Base-by-base conservation (phyloP, 2,888 invertebrate genomes). In the Metallyticus violacea region DNA sequence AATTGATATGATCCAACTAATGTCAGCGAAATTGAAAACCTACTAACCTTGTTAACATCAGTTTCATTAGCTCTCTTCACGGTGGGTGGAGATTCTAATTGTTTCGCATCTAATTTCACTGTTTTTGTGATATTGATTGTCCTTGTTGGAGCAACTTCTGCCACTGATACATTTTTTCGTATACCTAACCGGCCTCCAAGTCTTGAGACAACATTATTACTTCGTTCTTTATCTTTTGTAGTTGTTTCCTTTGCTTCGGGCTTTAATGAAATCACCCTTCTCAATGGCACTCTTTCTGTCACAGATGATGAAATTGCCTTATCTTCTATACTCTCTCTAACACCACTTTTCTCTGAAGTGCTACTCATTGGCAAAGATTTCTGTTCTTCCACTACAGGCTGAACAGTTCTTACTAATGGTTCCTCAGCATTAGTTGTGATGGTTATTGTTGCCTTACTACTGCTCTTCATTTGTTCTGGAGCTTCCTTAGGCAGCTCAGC, bases 401-500 rank as follows among this genome's bases (percentile, higher is more conserved):
- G 9, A 9, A 62, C 40, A 1, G 15, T 62, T 62, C 40, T 62
- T 62, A 15, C 40, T 62, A 22, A 62, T 62, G 40, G 40, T 22
- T 62, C 15, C 0, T 62, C 40, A 1, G 40, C 25, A n/a, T 83
- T 40, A n/a, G 7, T 25, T 26, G n/a, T 30, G n/a, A 9, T 81
- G 79, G 28, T 15, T 80, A 80, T 28, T 9, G 28, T 29, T 80
- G 79, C 3, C 9, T 29, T 30, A 40, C 9, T 25, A 22, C 7
- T 25, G 6, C 7, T n/a, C 28, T 2, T 1, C 7, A 15, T n/a
- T 22, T 76, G 29, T 26, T 81, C 76, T 25, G 79, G 9, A 7
- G 40, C 26, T 85, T 85, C 87, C 26, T 85, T 80, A n/a, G 87
- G 87, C 26, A 88, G 86, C 62, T 88, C 88, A 15, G 84, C 87